phyloP scores from a whole-genome alignment of 2,797 vertebrate species.

The Gambusia yucatana region DNA sequence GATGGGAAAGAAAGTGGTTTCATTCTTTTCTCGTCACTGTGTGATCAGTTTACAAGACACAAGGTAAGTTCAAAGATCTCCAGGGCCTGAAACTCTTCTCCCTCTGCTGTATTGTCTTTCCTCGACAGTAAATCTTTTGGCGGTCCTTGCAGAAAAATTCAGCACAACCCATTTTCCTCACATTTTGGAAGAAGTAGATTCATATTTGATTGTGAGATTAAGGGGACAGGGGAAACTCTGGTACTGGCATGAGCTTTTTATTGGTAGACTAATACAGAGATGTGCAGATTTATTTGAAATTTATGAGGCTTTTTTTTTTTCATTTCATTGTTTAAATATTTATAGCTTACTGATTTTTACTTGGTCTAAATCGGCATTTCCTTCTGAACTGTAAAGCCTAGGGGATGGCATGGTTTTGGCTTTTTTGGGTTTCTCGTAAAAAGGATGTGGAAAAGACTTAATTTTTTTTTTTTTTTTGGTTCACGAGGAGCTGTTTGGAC shows the following conservation, averaged over 20 bases:
- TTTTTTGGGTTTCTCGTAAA: background rate
- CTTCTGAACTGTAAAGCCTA: background rate
- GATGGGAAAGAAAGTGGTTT: conserved; percentile 9
- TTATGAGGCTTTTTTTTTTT: background rate
- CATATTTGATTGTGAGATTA: background rate
- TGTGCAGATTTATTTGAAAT: background rate
- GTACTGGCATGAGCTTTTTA: background rate
- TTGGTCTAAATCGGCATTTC: background rate
- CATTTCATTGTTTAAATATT: background rate
- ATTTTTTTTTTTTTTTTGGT: background rate
- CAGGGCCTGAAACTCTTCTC: background rate
- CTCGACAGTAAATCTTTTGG: conserved; percentile 17
- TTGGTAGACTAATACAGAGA: background rate
- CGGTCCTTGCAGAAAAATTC: conserved; percentile 7
- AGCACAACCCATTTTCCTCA: conserved; percentile 2
- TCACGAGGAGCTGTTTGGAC: conserved; percentile 21
- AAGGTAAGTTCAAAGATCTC: conserved; percentile 5
- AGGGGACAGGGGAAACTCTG: background rate
- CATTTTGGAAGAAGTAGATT: conserved; percentile 18
- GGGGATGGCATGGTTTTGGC: background rate
- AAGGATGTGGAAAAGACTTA: background rate
- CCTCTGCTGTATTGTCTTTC: conserved; percentile 28
- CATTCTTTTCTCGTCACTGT: background rate
- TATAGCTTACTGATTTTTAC: background rate
- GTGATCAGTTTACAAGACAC: background rate